Evolutionary conservation across 2,888 invertebrate species (phyloP).

Genomic region (Chrysina gloriosa): DNA sequence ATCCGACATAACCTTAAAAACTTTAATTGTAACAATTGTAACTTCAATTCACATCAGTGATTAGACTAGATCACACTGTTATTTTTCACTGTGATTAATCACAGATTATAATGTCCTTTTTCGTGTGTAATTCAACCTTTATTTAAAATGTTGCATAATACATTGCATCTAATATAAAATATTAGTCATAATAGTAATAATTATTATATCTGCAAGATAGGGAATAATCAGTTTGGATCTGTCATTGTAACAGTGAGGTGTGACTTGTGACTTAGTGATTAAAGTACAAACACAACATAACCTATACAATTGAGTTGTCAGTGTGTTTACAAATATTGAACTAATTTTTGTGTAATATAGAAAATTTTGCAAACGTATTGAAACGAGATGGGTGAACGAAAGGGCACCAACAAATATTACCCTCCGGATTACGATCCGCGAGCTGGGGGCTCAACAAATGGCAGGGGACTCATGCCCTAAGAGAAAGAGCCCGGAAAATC

Average conservation of each 20-base stretch:
- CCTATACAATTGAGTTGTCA: background rate
- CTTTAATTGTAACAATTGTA: too few relatives aligned
- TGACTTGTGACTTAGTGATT: too few relatives aligned
- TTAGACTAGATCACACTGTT: background rate
- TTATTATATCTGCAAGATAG: too few relatives aligned
- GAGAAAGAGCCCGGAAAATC: slow-evolving; percentile 96
- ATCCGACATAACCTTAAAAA: too few relatives aligned
- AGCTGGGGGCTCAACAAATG: slow-evolving; percentile 96
- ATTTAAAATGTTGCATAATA: too few relatives aligned
- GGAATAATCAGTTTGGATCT: too few relatives aligned
- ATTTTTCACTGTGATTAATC: background rate
- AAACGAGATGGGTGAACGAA: slow-evolving; percentile 93
- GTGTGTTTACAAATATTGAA: background rate
- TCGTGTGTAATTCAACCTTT: too few relatives aligned
- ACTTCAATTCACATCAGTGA: background rate
- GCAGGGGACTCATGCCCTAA: slow-evolving; percentile 91
- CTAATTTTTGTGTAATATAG: background rate
- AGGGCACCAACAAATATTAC: slow-evolving; percentile 97
- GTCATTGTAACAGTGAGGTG: too few relatives aligned
- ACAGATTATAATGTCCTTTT: background rate
- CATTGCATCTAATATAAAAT: too few relatives aligned
- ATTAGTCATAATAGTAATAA: too few relatives aligned
- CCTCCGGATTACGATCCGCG: slow-evolving; percentile 98
- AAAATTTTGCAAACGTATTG: slow-evolving; percentile 1
- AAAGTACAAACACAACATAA: too few relatives aligned